Evolutionary conservation across 2,113 vertebrate genomes (phyloP).

Genomic region (Typhlomys cinereus): DNA sequence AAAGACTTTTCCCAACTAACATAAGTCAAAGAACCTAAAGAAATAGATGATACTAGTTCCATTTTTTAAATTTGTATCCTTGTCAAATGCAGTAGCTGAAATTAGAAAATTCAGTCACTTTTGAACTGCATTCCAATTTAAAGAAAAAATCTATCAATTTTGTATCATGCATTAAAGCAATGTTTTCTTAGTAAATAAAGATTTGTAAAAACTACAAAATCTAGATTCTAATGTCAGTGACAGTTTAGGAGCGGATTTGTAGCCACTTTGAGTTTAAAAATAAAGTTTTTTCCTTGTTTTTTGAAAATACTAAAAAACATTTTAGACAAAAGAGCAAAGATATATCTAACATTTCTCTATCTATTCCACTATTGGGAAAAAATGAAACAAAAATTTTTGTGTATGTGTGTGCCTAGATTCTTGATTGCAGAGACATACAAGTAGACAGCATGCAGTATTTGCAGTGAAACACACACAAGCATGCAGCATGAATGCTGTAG

Average conservation of each 20-base stretch:
- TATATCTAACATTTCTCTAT: conserved; percentile 69
- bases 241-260: conserved; percentile 88
- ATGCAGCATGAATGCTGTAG: conserved; percentile 57
- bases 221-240: conserved; percentile 83
- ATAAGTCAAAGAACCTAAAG: conserved; percentile 73
- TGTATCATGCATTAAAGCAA: conserved; percentile 89
- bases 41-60: conserved; percentile 89
- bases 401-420: background rate
- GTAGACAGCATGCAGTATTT: conserved; percentile 49
- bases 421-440: conserved; percentile 60
- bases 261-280: conserved; percentile 89
- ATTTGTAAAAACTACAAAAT: conserved; percentile 83
- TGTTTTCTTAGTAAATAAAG: conserved; percentile 81
- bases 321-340: conserved; percentile 60
- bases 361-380: conserved; percentile 80
- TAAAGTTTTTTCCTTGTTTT: conserved; percentile 53
- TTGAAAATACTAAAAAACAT: conserved; percentile 38
- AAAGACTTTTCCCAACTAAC: conserved; percentile 39
- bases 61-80: conserved; percentile 85
- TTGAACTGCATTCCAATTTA: conserved; percentile 89
- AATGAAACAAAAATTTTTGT: conserved; percentile 38
- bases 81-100: conserved; percentile 88
- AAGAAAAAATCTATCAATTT: conserved; percentile 86
- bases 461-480: conserved; percentile 39
- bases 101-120: conserved; percentile 86